Evolutionary conservation across 1,140 invertebrate species (phyloP).

Genomic region (Leptestheria dahalacensis): DNA sequence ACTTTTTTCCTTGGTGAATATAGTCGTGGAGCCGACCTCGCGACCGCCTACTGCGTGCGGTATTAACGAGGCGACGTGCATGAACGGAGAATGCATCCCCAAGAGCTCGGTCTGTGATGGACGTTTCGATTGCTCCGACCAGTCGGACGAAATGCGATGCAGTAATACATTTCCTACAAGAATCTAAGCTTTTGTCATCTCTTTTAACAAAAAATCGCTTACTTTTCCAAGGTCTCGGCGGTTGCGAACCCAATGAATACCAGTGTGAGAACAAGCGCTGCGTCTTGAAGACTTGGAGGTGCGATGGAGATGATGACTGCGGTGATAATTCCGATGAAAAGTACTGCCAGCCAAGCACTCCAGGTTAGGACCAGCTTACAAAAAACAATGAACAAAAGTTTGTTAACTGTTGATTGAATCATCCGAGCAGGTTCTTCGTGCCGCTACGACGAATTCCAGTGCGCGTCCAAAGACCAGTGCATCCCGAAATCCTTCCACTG

Average conservation of each 20-base stretch:
- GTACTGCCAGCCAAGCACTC: conserved; percentile 39
- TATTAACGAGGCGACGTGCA: conserved; percentile 70
- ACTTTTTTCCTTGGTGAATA: conserved; percentile 8
- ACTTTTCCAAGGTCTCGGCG: conserved; percentile 33
- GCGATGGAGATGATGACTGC: conserved; percentile 85
- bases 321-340: conserved; percentile 71
- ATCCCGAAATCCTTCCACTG: conserved; percentile 88
- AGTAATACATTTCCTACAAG: no score
- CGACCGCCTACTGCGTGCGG: conserved; percentile 42
- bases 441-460: conserved; percentile 64
- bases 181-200: no score
- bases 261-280: conserved; percentile 75
- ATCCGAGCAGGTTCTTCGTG: conserved; percentile 56
- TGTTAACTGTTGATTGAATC: neutral
- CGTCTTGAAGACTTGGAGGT: conserved; percentile 80
- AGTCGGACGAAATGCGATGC: conserved; percentile 77
- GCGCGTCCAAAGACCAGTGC: conserved; percentile 60
- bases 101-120: conserved; percentile 67
- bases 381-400: neutral
- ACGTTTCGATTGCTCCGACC: conserved; percentile 61
- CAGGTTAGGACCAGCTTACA: conserved; percentile 21
- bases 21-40: conserved; percentile 25
- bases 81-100: conserved; percentile 77
- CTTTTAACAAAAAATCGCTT: no score
- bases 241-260: conserved; percentile 88